phyloP scores from a whole-genome alignment of 2,113 vertebrate species.

The Myotis lucifugus region DNA sequence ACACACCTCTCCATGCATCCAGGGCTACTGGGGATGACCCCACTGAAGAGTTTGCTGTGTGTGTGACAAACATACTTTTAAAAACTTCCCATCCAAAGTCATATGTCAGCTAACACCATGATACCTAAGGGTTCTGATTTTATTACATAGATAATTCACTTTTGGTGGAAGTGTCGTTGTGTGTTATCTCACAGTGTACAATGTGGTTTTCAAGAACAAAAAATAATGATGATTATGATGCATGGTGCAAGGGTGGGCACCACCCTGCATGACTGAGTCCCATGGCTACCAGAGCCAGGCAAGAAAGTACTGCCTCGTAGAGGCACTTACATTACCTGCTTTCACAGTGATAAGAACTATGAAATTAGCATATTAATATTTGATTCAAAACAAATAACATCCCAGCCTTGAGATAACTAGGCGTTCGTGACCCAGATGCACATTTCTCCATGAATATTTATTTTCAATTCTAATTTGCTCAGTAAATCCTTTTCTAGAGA shows the following conservation, averaged over 20 bases:
- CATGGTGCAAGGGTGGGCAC: not conserved
- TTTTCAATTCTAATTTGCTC: conserved; percentile 56
- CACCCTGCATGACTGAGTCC: not conserved
- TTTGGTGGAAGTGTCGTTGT: not conserved
- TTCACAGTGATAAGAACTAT: conserved; percentile 59
- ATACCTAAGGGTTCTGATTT: not conserved
- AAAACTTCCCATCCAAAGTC: not conserved
- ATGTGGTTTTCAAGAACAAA: not conserved
- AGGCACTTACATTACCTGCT: conserved; percentile 34
- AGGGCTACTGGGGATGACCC: not conserved
- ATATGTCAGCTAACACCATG: not conserved
- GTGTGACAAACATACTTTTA: not conserved
- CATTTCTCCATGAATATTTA: conserved; percentile 54
- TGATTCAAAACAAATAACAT: conserved; percentile 55
- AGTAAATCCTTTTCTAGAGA: conserved; percentile 1
- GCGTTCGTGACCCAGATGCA: not conserved
- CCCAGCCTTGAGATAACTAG: conserved; percentile 35
- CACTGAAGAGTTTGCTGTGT: not conserved
- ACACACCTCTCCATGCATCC: not conserved
- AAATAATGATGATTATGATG: not conserved
- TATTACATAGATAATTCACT: conserved; percentile 1
- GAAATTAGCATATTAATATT: conserved; percentile 63
- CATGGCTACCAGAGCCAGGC: conserved; percentile 5
- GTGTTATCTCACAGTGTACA: not conserved
- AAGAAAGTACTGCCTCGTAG: conserved; percentile 13